These are phyloP conservation scores for Drosophila kuntzei DNA, from an alignment of 2,888 invertebrate species.

Conservation along the genomic window DNA sequence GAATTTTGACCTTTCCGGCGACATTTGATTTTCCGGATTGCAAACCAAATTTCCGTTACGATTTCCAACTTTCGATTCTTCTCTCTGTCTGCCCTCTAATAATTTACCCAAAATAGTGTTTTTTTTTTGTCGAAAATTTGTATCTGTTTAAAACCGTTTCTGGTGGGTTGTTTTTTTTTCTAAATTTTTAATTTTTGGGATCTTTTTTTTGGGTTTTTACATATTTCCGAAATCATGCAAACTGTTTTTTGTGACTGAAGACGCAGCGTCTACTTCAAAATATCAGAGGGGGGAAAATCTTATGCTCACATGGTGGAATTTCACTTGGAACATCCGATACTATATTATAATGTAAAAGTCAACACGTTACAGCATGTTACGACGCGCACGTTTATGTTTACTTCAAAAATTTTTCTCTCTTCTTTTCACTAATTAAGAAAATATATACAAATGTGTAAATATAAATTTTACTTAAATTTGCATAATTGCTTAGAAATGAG, in stretches of 20 bases:
- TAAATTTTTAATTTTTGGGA: slow-evolving; percentile 7
- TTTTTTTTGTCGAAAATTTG: neutral
- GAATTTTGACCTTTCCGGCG: slow-evolving; percentile 56
- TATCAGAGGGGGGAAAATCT: neutral
- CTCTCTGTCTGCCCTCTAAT: neutral
- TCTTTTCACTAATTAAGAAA: too few relatives aligned
- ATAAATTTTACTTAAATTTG: too few relatives aligned
- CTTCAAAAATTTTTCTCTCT: too few relatives aligned
- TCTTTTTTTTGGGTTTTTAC: slow-evolving; percentile 4
- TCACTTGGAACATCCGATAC: neutral
- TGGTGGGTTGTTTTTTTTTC: slow-evolving; percentile 4
- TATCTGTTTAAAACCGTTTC: slow-evolving; percentile 16
- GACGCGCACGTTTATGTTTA: neutral
- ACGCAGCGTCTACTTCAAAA: neutral
- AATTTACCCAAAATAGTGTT: neutral
- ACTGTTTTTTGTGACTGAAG: slow-evolving; percentile 3
- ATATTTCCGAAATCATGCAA: slow-evolving; percentile 30
- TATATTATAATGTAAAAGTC: neutral
- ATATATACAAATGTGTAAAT: too few relatives aligned
- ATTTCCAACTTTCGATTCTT: neutral
- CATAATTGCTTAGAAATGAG: neutral
- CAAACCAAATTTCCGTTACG: neutral
- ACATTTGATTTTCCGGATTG: slow-evolving; percentile 36
- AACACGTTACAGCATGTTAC: neutral
- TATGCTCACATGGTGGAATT: neutral